Evolutionary conservation across 2,888 invertebrate genomes (phyloP).

Genomic region (Tipula lateralis): DNA sequence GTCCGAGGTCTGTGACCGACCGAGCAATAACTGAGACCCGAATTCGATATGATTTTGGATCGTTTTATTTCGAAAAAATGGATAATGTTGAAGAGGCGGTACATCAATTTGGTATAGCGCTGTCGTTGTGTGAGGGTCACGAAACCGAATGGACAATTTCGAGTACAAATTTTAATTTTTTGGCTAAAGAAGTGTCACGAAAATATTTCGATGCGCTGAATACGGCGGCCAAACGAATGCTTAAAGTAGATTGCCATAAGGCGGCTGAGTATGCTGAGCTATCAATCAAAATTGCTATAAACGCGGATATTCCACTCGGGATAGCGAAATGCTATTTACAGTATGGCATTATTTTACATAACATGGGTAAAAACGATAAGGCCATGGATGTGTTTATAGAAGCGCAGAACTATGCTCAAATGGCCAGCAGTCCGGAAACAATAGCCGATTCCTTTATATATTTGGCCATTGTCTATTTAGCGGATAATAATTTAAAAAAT

Average conservation of each 20-base stretch:
- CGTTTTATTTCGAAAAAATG: conserved; percentile 31
- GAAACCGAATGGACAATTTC: conserved; percentile 3
- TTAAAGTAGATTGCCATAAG: neutral
- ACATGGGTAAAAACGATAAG: conserved; percentile 30
- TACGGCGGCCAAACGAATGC: neutral
- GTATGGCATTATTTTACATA: conserved; percentile 28
- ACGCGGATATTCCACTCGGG: conserved; percentile 30
- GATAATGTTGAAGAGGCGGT: neutral
- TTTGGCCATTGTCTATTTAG: neutral
- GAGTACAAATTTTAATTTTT: neutral
- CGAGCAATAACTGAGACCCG: conserved; percentile 32
- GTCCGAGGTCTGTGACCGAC: neutral
- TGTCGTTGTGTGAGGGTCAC: neutral
- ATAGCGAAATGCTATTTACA: conserved; percentile 30
- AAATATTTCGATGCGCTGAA: neutral
- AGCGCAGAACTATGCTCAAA: conserved; percentile 27
- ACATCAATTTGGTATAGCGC: neutral
- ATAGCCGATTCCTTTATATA: conserved; percentile 31
- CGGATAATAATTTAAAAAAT: neutral
- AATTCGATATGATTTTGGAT: conserved; percentile 31
- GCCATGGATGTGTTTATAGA: conserved; percentile 28
- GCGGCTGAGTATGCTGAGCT: conserved; percentile 27
- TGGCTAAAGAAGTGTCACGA: neutral
- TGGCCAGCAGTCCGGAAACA: neutral
- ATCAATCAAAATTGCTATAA: conserved; percentile 31